Conservation (phyloP, 92 coral and sea anemone species). For the Galaxea fascicularis region DNA sequence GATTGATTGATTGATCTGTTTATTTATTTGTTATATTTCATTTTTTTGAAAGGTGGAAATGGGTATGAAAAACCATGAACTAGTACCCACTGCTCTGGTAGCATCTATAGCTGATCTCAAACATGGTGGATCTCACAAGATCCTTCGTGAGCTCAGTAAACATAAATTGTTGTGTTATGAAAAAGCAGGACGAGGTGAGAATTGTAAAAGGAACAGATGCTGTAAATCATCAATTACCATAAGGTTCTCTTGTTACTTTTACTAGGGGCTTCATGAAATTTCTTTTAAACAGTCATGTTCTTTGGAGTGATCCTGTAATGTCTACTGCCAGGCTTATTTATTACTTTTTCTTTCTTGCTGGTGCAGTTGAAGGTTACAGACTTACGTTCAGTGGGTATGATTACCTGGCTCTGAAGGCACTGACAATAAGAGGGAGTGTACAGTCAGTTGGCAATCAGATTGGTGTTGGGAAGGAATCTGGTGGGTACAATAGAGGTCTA, state of each 20-base stretch:
- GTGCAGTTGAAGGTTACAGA: conserved; percentile 91
- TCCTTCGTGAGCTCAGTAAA: conserved; percentile 86
- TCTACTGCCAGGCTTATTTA: too few species aligned
- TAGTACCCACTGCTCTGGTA: conserved; percentile 90
- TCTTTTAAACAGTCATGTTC: too few species aligned
- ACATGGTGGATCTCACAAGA: conserved; percentile 98
- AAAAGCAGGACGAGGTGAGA: conserved; percentile 60
- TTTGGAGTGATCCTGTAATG: too few species aligned
- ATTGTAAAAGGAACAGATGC: neutral
- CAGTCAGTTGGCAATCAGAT: conserved; percentile 98
- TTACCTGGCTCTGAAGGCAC: conserved; percentile 90
- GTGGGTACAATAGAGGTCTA: conserved; percentile 30
- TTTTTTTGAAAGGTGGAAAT: conserved; percentile 80
- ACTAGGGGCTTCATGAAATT: too few species aligned
- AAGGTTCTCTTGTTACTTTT: neutral
- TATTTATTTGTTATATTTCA: too few species aligned
- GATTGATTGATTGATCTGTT: too few species aligned
- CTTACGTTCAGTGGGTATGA: conserved; percentile 95
- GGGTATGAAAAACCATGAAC: conserved; percentile 99
- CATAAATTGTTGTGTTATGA: conserved; percentile 93
- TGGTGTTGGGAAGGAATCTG: conserved; percentile 99
- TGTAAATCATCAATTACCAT: neutral
- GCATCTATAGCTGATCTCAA: conserved; percentile 97
- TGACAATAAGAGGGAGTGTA: conserved; percentile 84
- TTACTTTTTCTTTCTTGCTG: too few species aligned